phyloP scores from a whole-genome alignment of 2,888 invertebrate species.

The Anodontia alba region DNA sequence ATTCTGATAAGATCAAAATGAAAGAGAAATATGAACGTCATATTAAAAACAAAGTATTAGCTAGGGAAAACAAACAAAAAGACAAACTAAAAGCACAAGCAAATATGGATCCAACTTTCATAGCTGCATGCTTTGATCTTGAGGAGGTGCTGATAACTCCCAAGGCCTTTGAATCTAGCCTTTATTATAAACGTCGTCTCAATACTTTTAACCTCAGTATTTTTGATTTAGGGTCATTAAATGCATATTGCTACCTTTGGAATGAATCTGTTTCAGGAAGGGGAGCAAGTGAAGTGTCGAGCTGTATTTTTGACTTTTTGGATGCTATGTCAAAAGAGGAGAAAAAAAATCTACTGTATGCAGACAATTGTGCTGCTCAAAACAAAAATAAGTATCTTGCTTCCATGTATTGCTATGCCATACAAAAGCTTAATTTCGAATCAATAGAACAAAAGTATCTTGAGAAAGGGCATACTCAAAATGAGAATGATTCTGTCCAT shows the following conservation, averaged over 20 bases:
- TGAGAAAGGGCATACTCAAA: no score
- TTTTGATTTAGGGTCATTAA: slow-evolving; percentile 35
- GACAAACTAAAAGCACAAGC: no score
- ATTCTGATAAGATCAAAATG: slow-evolving; percentile 18
- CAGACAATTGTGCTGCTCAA: no score
- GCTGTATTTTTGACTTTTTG: slow-evolving; percentile 31
- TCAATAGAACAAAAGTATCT: no score
- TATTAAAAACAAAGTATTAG: slow-evolving; percentile 30
- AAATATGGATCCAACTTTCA: slow-evolving; percentile 26
- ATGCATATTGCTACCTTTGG: slow-evolving; percentile 51
- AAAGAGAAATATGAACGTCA: slow-evolving; percentile 35
- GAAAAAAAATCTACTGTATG: slow-evolving; percentile 39
- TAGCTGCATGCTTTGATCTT: slow-evolving; percentile 54
- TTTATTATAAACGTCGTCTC: slow-evolving; percentile 51
- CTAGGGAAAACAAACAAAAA: no score
- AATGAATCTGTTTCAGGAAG: slow-evolving; percentile 46
- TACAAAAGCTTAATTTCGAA: no score
- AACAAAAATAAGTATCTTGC: slow-evolving; percentile 38
- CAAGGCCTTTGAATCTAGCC: slow-evolving; percentile 43
- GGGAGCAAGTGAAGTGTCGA: slow-evolving; percentile 48
- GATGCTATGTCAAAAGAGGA: slow-evolving; percentile 23
- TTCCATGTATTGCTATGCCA: slow-evolving; percentile 40
- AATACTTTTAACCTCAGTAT: no score
- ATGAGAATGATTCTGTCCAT: no score
- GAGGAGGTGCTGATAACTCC: slow-evolving; percentile 53